Evolutionary conservation across 2,888 invertebrate genomes (phyloP).

Genomic region (Parnassius orleans): DNA sequence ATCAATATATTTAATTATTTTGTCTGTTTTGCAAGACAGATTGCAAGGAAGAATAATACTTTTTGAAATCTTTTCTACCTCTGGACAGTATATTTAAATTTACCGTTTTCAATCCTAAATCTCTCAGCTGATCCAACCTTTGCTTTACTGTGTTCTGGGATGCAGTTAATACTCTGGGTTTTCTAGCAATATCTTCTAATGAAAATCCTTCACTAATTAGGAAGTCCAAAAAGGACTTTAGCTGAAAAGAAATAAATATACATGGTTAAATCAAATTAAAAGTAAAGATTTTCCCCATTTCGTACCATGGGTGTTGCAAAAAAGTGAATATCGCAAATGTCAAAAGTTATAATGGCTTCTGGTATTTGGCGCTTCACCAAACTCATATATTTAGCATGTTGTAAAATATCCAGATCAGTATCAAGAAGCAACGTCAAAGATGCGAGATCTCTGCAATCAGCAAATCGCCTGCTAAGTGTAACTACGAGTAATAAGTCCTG

Average conservation of each 20-base stretch:
- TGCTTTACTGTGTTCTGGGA: slow-evolving; percentile 78
- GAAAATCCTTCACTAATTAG: slow-evolving; percentile 76
- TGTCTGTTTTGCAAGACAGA: slow-evolving; percentile 14
- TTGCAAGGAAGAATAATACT: slow-evolving; percentile 62
- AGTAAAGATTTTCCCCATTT: too few species aligned
- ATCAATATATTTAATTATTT: background rate
- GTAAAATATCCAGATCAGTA: too few species aligned
- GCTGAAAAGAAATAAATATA: slow-evolving; percentile 51
- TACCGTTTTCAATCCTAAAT: slow-evolving; percentile 66
- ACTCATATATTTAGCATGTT: too few species aligned
- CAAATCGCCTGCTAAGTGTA: too few species aligned
- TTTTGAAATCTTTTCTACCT: slow-evolving; percentile 78
- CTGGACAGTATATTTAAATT: slow-evolving; percentile 79
- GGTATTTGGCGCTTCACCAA: too few species aligned
- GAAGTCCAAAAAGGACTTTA: slow-evolving; percentile 81
- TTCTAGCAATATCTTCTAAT: slow-evolving; percentile 74
- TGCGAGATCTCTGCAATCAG: too few species aligned
- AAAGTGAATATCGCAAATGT: too few species aligned
- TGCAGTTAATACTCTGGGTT: slow-evolving; percentile 78
- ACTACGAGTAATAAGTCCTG: too few species aligned
- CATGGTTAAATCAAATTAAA: too few species aligned
- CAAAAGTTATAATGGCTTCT: too few species aligned
- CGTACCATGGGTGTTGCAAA: too few species aligned
- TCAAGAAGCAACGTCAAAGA: too few species aligned
- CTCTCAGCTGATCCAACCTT: slow-evolving; percentile 72